Base-by-base conservation (phyloP, 2,113 vertebrate species). In the Dicaeum eximium region DNA sequence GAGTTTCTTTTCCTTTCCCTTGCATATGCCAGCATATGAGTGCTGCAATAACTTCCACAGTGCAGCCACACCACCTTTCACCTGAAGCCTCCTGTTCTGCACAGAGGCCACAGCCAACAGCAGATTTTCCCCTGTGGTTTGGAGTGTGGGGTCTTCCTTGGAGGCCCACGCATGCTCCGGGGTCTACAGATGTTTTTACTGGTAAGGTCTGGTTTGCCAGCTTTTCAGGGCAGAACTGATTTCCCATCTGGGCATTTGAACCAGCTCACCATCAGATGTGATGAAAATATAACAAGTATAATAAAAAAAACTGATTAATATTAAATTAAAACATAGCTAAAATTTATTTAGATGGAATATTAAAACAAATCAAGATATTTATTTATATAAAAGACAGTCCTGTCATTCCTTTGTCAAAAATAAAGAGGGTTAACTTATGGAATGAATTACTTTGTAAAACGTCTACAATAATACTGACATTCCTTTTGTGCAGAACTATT, bases 21-120 rank as follows among this genome's bases (percentile, higher is more conserved):
- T 16, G 23, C 15, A 15, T 5, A 17, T 0, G 0, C 20, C n/a
- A 51, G 27, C 18, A n/a, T 17, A 23, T 7, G 3, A 4, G 60
- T 56, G 40, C 73, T 61, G 75, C 91, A 89, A 60, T 25, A 40
- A 24, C 31, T 74, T 84, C 37, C 20, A 22, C 44, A 2, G 2
- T 14, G 37, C 51, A 87, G 53, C 31, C 37, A 28, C 28, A 42
- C 11, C 30, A 37, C 7, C 22, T 23, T 54, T 48, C 33, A n/a
- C 23, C 62, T 50, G 45, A 25, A 80, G 21, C 4, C 19, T 77
- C 45, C 15, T 25, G 10, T 37, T 38, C 35, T 90, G 38, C 71
- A 57, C 2, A 2, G 45, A 80, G 54, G 37, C 7, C 25, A 11
- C 28, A 28, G 57, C n/a, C 50, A 80, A 21, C 48, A 71, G n/a